phyloP scores from a whole-genome alignment of 2,888 invertebrate genomes.

The Thyatira batis region DNA sequence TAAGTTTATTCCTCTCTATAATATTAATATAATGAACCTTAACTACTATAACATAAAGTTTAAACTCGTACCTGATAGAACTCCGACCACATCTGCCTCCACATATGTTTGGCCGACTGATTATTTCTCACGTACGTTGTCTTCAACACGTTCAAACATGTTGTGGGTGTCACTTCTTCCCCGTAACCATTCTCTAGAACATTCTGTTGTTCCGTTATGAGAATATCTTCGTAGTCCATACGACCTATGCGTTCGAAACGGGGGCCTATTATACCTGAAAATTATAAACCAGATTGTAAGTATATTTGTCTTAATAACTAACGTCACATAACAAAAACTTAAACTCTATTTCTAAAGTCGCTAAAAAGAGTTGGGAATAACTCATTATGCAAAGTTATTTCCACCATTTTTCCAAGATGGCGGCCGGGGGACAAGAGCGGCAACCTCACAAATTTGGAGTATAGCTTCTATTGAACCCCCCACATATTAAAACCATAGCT shows the following conservation, averaged over 20 bases:
- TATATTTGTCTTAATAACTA: no score
- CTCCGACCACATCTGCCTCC: constrained; percentile 71
- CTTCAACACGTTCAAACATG: constrained; percentile 67
- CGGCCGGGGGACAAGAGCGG: neutral
- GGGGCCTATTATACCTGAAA: constrained; percentile 77
- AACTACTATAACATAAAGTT: neutral
- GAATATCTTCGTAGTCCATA: constrained; percentile 85
- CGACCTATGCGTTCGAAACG: constrained; percentile 75
- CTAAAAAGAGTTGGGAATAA: no score
- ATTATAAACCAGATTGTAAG: neutral
- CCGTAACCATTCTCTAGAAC: constrained; percentile 75
- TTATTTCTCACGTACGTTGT: constrained; percentile 70
- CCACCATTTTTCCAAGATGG: neutral
- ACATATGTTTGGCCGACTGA: constrained; percentile 60
- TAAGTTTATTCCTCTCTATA: no score
- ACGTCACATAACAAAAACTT: no score
- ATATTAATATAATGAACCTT: no score
- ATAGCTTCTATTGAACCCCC: neutral
- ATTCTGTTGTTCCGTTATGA: constrained; percentile 80
- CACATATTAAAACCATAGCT: no score
- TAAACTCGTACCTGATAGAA: constrained; percentile 61
- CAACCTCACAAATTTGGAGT: neutral
- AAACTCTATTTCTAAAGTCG: no score
- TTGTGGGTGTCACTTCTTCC: constrained; percentile 67
- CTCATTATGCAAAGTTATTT: no score